phyloP scores from a whole-genome alignment of 2,888 invertebrate species.

The Synergus umbraculus region DNA sequence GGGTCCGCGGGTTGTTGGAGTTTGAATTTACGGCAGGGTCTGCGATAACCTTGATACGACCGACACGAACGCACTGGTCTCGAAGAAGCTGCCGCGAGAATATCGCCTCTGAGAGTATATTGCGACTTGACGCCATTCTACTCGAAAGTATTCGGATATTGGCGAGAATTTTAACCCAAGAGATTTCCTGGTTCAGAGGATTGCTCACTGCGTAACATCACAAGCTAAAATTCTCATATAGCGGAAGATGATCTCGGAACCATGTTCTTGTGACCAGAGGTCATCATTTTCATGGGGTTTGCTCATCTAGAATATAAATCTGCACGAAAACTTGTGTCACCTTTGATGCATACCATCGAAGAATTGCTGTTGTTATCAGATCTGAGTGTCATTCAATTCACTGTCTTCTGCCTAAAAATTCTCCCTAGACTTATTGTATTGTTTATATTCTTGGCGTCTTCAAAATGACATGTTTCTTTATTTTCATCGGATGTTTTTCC shows the following conservation, averaged over 20 bases:
- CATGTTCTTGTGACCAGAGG: neutral
- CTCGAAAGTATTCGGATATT: constrained; percentile 28
- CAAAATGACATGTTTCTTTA: too few species aligned
- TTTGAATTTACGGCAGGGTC: constrained; percentile 63
- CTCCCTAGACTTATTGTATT: neutral
- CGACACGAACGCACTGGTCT: constrained; percentile 56
- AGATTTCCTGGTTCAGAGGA: constrained; percentile 17
- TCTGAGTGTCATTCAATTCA: too few species aligned
- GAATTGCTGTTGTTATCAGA: too few species aligned
- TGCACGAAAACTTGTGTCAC: neutral
- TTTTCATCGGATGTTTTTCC: too few species aligned
- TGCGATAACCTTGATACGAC: constrained; percentile 66
- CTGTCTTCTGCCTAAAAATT: too few species aligned
- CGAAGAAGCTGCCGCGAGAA: constrained; percentile 21
- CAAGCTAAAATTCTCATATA: constrained; percentile 7
- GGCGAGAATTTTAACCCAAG: constrained; percentile 29
- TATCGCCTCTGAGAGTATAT: constrained; percentile 32
- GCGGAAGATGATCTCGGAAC: neutral
- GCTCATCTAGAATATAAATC: neutral
- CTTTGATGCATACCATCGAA: neutral
- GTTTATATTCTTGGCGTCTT: neutral
- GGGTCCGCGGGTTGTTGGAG: constrained; percentile 55
- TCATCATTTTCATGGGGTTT: neutral
- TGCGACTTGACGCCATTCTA: constrained; percentile 18
- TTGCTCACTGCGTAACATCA: neutral